Conservation (phyloP, 2,888 invertebrate genomes). For the Agonopterix arenella region DNA sequence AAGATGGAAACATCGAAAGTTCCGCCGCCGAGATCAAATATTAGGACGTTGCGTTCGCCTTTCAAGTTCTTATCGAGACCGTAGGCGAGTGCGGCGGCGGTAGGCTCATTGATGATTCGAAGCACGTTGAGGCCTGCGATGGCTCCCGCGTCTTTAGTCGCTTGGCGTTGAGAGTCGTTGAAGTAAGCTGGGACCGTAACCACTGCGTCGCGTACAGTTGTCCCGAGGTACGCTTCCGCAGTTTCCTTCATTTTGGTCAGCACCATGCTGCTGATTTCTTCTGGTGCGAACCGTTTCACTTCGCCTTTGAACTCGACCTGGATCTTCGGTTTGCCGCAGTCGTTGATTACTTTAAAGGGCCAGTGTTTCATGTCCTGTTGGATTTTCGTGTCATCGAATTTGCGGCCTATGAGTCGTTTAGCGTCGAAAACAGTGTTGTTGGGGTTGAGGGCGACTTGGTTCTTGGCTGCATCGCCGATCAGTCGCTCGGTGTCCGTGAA, state of each 20-base stretch:
- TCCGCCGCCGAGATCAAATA: conserved; percentile 84
- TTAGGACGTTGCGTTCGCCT: conserved; percentile 80
- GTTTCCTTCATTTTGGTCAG: conserved; percentile 34
- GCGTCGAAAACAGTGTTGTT: conserved; percentile 81
- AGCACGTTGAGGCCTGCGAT: conserved; percentile 79
- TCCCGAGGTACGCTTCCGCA: conserved; percentile 41
- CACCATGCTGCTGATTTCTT: conserved; percentile 82
- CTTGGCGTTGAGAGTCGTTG: conserved; percentile 36
- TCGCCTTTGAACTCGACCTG: conserved; percentile 78
- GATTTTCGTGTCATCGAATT: conserved; percentile 80
- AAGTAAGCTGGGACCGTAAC: conserved; percentile 50
- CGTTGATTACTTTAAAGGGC: conserved; percentile 82
- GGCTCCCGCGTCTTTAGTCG: conserved; percentile 89
- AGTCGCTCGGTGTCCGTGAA: conserved; percentile 79
- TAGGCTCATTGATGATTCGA: conserved; percentile 84
- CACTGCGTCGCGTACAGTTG: conserved; percentile 79
- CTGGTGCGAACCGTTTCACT: conserved; percentile 75
- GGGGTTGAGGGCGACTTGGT: conserved; percentile 80
- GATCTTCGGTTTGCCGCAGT: conserved; percentile 77
- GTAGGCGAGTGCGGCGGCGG: conserved; percentile 87
- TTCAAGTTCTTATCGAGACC: conserved; percentile 82
- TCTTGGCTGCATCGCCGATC: conserved; percentile 79
- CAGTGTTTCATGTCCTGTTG: conserved; percentile 85
- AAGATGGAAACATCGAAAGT: conserved; percentile 93
- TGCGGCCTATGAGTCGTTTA: conserved; percentile 85